Conservation (phyloP, 2,113 vertebrate genomes). For the Hemiprocne comata region DNA sequence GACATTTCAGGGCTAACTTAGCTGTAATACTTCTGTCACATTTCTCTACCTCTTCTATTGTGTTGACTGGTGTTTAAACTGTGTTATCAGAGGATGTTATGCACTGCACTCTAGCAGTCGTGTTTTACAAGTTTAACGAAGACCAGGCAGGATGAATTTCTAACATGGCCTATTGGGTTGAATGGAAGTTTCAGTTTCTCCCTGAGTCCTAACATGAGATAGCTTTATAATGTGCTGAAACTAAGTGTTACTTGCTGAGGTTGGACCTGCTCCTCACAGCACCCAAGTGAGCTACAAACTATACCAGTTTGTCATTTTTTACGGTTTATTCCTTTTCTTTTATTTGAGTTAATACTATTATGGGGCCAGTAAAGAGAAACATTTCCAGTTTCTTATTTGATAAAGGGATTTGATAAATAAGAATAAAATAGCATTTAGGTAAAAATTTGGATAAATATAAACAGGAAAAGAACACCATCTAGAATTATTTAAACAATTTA, state of each 20-base stretch:
- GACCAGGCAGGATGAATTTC: not conserved
- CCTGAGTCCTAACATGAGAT: not conserved
- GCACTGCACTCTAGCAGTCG: not conserved
- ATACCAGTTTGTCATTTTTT: not conserved
- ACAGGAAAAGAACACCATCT: not conserved
- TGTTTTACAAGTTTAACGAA: conserved; percentile 44
- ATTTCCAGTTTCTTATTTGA: not conserved
- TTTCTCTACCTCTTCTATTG: conserved; percentile 11
- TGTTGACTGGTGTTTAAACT: conserved; percentile 19
- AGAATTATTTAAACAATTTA: not conserved
- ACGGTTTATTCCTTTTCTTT: not conserved
- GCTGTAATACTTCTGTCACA: not conserved
- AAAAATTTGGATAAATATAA: not conserved
- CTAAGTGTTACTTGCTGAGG: not conserved
- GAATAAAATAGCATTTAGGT: not conserved
- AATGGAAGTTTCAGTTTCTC: not conserved
- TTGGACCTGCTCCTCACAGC: not conserved
- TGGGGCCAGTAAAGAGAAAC: not conserved
- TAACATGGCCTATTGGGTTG: not conserved
- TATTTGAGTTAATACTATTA: not conserved
- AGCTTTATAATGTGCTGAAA: not conserved
- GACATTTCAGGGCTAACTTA: conserved; percentile 26
- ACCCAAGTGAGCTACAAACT: not conserved
- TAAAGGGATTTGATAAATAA: not conserved
- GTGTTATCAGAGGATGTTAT: conserved; percentile 8